Percentiles rank a stretch among this genome's conserved stretches.
phyloP scores from a whole-genome alignment of 2,888 invertebrate genomes.

The Drosophila fungiperda region DNA sequence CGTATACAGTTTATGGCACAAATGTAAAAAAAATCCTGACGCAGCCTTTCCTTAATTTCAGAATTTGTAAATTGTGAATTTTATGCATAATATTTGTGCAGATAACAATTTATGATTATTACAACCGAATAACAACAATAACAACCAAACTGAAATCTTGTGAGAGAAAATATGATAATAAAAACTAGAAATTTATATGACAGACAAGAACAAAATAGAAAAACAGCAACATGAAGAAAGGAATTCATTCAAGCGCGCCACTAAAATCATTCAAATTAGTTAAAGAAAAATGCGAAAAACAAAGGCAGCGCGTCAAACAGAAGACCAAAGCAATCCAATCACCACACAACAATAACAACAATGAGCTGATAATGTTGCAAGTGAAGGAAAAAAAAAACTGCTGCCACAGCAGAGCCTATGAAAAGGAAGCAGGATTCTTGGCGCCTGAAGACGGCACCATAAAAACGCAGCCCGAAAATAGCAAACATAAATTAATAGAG shows the following conservation, averaged over 20 bases:
- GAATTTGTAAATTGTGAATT: slow-evolving; percentile 37
- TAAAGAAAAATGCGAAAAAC: slow-evolving; percentile 58
- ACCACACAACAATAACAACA: slow-evolving; percentile 44
- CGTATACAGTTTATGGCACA: not conserved
- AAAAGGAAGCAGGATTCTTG: slow-evolving; percentile 73
- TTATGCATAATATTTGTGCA: slow-evolving; percentile 42
- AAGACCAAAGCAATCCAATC: slow-evolving; percentile 68
- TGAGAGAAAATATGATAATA: slow-evolving; percentile 67
- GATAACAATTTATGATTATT: slow-evolving; percentile 60
- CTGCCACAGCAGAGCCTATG: slow-evolving; percentile 48
- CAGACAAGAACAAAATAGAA: not conserved
- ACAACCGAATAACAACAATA: slow-evolving; percentile 26
- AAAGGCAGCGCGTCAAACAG: slow-evolving; percentile 34
- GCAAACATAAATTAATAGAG: not conserved
- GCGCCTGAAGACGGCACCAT: slow-evolving; percentile 70
- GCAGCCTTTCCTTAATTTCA: slow-evolving; percentile 27
- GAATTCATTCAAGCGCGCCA: slow-evolving; percentile 40
- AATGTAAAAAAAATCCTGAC: slow-evolving; percentile 5
- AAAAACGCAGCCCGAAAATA: slow-evolving; percentile 51
- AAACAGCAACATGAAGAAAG: slow-evolving; percentile 4
- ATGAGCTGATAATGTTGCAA: slow-evolving; percentile 67
- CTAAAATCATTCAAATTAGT: slow-evolving; percentile 73
- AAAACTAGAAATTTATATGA: slow-evolving; percentile 66
- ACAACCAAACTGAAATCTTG: slow-evolving; percentile 15
- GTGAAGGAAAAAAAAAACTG: slow-evolving; percentile 47